These are phyloP conservation scores for Automeris io DNA, from an alignment of 2,888 invertebrate species.

Conservation along the genomic window DNA sequence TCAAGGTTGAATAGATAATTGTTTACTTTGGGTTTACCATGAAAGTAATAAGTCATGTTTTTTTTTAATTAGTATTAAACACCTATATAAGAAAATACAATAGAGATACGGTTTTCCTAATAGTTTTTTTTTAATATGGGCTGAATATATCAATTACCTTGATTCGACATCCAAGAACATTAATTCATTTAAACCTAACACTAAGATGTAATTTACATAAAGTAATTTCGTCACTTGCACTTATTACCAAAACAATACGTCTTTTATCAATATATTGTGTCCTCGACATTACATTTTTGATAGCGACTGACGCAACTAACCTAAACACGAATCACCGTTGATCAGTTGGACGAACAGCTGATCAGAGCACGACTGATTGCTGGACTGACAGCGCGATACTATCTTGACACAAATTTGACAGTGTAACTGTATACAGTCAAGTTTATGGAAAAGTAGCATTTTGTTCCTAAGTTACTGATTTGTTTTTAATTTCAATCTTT, in stretches of 20 bases:
- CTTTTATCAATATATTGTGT: slow-evolving; percentile 5
- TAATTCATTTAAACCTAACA: background rate
- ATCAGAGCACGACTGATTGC: background rate
- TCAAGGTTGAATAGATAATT: too few species aligned
- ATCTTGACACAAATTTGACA: background rate
- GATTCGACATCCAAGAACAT: background rate
- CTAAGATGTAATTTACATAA: background rate
- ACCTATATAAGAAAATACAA: too few species aligned
- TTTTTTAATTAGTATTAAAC: too few species aligned
- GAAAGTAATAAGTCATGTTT: too few species aligned
- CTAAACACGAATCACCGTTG: slow-evolving; percentile 4
- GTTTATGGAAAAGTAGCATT: too few species aligned
- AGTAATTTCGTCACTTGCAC: slow-evolving; percentile 1
- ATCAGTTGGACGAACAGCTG: slow-evolving; percentile 8
- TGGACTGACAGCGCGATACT: background rate
- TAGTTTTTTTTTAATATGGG: background rate
- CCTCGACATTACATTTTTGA: slow-evolving; percentile 8
- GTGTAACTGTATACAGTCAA: background rate
- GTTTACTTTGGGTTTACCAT: too few species aligned
- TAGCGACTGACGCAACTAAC: slow-evolving; percentile 1
- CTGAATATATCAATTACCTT: background rate
- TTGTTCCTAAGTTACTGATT: too few species aligned
- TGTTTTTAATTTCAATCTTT: too few species aligned
- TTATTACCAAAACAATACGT: slow-evolving; percentile 4
- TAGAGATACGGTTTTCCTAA: too few species aligned